A percentile compares a stretch with the other conserved stretches of the same genome.
Conservation (phyloP, 2,888 invertebrate genomes). For the Stegophylla sp. region DNA sequence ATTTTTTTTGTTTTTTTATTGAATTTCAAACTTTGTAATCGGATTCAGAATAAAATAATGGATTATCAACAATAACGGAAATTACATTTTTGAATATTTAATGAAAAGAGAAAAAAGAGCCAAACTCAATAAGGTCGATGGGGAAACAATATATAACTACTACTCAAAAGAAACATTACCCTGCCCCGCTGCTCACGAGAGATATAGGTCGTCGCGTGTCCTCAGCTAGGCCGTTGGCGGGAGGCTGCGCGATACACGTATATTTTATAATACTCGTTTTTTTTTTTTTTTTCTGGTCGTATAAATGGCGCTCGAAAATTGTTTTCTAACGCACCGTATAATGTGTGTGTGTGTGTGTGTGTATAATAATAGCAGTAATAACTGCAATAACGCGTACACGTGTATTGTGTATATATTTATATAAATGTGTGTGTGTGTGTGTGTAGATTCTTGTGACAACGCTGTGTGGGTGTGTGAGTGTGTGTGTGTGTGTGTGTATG, state of each 20-base stretch:
- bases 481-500: no score
- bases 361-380: not conserved
- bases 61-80: conserved; percentile 50
- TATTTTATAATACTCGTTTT: no score
- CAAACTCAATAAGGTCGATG: not conserved
- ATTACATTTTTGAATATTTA: conserved; percentile 52
- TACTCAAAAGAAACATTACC: not conserved
- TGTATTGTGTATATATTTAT: no score
- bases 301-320: not conserved
- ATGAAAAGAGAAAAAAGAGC: conserved; percentile 2
- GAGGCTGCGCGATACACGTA: not conserved
- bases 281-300: no score
- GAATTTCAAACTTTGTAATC: conserved; percentile 47
- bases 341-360: not conserved
- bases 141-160: not conserved
- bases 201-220: no score
- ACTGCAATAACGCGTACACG: no score
- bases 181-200: not conserved
- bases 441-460: no score
- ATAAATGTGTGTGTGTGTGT: no score
- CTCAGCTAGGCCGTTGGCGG: no score
- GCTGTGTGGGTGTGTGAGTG: no score
- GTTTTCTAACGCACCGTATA: not conserved
- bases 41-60: conserved; percentile 36
- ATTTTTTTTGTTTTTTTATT: conserved; percentile 34